These are phyloP conservation scores for Pandion haliaetus DNA, from an alignment of 2,113 vertebrate species.

Conservation along the genomic window DNA sequence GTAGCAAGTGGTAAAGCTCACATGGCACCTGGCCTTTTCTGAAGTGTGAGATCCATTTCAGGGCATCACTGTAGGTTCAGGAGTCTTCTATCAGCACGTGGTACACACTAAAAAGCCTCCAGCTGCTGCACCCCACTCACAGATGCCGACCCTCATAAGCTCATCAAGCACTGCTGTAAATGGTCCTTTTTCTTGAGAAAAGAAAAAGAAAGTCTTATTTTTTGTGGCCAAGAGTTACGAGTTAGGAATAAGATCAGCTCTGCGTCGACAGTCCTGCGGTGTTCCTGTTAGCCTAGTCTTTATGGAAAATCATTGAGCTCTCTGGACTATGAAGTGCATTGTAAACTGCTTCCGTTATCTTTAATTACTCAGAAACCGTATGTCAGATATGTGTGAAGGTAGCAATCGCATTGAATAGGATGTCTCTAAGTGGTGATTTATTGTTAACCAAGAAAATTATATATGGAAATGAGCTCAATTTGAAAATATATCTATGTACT, in stretches of 20 bases:
- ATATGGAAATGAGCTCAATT: constrained; percentile 59
- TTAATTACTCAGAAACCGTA: constrained; percentile 69
- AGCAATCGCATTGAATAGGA: background rate
- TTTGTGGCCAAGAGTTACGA: background rate
- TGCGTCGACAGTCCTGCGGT: background rate
- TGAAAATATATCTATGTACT: constrained; percentile 60
- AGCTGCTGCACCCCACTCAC: background rate
- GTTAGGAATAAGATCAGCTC: background rate
- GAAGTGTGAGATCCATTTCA: background rate
- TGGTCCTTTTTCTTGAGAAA: background rate
- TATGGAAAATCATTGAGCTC: background rate
- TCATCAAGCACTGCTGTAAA: background rate
- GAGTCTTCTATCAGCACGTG: background rate
- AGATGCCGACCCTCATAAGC: background rate
- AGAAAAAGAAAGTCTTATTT: background rate
- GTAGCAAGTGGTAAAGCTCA: background rate
- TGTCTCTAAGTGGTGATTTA: constrained; percentile 60
- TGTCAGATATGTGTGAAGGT: constrained; percentile 52
- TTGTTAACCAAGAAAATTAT: constrained; percentile 51
- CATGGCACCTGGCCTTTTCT: background rate
- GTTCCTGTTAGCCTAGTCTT: background rate
- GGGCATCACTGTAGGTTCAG: background rate
- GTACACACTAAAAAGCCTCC: background rate
- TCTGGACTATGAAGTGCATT: constrained; percentile 17
- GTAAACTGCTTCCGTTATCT: constrained; percentile 59